Evolutionary conservation across 2,797 vertebrate species (phyloP), one percentile per base, ranked within the genome.

Genomic region (Smutsia gigantea): DNA sequence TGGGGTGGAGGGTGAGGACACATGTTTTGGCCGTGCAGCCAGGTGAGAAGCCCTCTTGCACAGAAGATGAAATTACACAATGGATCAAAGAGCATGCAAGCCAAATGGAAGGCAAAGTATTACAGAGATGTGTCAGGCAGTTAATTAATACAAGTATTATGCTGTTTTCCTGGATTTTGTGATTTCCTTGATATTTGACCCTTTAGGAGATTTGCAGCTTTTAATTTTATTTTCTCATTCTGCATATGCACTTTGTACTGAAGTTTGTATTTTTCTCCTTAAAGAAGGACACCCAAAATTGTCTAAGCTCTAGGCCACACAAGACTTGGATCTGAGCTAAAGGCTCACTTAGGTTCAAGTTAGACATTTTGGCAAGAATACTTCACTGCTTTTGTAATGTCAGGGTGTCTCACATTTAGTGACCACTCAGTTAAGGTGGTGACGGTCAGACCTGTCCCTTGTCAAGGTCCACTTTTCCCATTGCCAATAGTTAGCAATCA

Each of bases 221-320:
- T 53, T 17, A 14, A 37, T 53, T 89, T 82, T 21, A 39, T 71
- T 84, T 77, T 87, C 74, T 87, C 34, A 5, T 74, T 64, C 64
- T 51, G 7, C 0, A 19, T 42, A 49, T 18, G 87, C 46, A 88
- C 14, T 19, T 71, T 39, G 12, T 27, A 42, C 10, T 31, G 53
- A 59, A n/a, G 72, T 96, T 72, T 84, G 61, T 59, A 39, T 12
- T 78, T 34, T 84, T 86, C 25, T 75, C 57, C 89, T 94, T 59
- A 55, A 37, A 93, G 53, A 86, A 0, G 17, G 27, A 2, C 23
- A 34, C 69, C 18, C 37, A 37, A n/a, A 12, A 21, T 53, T 29
- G 39, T 37, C 9, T 69, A 31, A 23, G 29, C 7, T 75, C 77
- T 83, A 77, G 34, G 19, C 3, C 55, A 31, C 68, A 18, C 6